Conservation (phyloP, 1,140 invertebrate genomes). For the Lordiphosa mommai region DNA sequence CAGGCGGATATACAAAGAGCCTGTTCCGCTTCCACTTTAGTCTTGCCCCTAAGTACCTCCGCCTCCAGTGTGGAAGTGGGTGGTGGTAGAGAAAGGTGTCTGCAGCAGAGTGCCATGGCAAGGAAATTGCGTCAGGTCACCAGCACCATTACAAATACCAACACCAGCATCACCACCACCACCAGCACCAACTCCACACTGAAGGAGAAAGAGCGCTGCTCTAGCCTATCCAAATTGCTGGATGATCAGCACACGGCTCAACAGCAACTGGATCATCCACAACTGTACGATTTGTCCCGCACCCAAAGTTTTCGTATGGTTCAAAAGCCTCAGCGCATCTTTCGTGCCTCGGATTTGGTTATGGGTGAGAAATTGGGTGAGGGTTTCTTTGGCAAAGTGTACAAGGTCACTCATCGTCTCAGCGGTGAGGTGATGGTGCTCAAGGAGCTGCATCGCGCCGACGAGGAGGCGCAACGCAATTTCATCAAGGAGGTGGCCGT, state of each 20-base stretch:
- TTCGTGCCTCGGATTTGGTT: slow-evolving; percentile 92
- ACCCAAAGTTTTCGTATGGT: slow-evolving; percentile 94
- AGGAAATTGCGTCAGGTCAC: slow-evolving; percentile 48
- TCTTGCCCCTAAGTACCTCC: slow-evolving; percentile 65
- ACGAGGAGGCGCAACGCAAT: slow-evolving; percentile 95
- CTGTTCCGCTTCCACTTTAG: slow-evolving; percentile 51
- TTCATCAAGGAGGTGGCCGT: slow-evolving; percentile 97
- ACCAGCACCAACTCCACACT: slow-evolving; percentile 20
- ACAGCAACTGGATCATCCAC: slow-evolving; percentile 52
- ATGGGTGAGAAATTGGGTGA: slow-evolving; percentile 92
- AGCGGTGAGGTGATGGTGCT: slow-evolving; percentile 97
- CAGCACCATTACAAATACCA: background rate
- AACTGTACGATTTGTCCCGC: slow-evolving; percentile 87
- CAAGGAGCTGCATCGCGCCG: slow-evolving; percentile 95
- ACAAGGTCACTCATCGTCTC: slow-evolving; percentile 93
- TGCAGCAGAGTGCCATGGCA: slow-evolving; percentile 39
- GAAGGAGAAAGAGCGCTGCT: slow-evolving; percentile 89
- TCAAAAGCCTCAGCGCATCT: slow-evolving; percentile 87
- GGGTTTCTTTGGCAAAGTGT: slow-evolving; percentile 96
- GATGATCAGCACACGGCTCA: slow-evolving; percentile 81
- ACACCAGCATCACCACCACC: slow-evolving; percentile 3
- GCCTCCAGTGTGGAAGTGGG: slow-evolving; percentile 72
- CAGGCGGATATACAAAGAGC: slow-evolving; percentile 69
- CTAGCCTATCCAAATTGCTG: slow-evolving; percentile 91
- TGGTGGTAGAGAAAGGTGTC: slow-evolving; percentile 32